Evolutionary conservation across 53 echinoderm and acorn worm genomes (phyloP).

Genomic region (Pentamera pediparva): DNA sequence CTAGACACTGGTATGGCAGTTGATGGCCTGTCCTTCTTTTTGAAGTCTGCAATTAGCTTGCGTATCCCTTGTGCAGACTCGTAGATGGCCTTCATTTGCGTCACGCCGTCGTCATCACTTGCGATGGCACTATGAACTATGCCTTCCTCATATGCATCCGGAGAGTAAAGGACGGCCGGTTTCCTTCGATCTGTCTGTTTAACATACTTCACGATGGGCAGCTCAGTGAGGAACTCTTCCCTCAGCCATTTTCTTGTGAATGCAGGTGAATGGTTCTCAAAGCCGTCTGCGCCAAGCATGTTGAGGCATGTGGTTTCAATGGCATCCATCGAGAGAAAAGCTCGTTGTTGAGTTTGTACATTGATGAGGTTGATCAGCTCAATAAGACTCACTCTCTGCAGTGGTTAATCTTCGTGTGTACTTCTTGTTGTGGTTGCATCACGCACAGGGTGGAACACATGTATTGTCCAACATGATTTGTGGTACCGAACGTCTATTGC

Average conservation of each 20-base stretch:
- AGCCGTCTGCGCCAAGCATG: not conserved
- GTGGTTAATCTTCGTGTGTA: not conserved
- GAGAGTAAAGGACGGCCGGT: constrained; percentile 31
- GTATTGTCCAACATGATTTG: no score
- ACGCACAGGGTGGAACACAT: no score
- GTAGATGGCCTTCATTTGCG: constrained; percentile 8
- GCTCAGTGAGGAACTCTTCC: no score
- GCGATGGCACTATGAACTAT: constrained; percentile 30
- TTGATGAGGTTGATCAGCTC: constrained; percentile 4
- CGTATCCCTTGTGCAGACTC: constrained; percentile 15
- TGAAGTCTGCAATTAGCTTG: constrained; percentile 23
- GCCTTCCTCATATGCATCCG: constrained; percentile 23
- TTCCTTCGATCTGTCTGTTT: constrained; percentile 15
- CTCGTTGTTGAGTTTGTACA: not conserved
- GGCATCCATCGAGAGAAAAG: not conserved
- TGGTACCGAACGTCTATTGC: constrained; percentile 28
- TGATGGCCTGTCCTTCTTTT: not conserved
- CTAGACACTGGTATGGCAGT: constrained; percentile 29
- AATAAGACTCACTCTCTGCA: constrained; percentile 21
- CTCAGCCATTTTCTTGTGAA: constrained; percentile 32
- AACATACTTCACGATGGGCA: constrained; percentile 24
- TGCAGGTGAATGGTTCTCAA: constrained; percentile 23
- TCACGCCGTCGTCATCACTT: constrained; percentile 11
- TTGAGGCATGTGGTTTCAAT: no score
- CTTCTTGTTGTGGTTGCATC: not conserved